Evolutionary conservation across 2,113 vertebrate genomes (phyloP).

Genomic region (Silurus asotus): DNA sequence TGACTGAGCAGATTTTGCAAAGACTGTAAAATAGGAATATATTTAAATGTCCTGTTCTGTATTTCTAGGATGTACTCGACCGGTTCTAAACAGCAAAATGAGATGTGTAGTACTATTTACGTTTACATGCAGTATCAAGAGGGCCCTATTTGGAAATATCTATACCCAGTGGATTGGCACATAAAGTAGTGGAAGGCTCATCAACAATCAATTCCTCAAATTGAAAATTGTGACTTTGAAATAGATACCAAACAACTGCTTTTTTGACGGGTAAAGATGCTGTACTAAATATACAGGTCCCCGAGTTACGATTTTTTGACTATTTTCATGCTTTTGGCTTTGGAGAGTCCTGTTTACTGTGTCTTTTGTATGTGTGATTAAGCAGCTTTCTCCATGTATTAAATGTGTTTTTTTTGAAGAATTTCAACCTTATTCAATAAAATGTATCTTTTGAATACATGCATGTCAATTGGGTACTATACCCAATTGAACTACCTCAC

Average conservation of each 20-base stretch:
- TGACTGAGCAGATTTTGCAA: conserved; percentile 24
- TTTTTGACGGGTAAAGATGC: conserved; percentile 43
- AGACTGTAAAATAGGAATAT: conserved; percentile 30
- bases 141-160: conserved; percentile 36
- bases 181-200: conserved; percentile 41
- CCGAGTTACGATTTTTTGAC: too few species aligned
- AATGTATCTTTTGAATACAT: too few species aligned
- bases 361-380: too few species aligned
- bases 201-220: conserved; percentile 47
- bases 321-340: too few species aligned
- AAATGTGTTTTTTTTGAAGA: too few species aligned
- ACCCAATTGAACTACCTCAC: too few species aligned
- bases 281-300: conserved; percentile 42
- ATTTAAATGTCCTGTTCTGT: conserved; percentile 5
- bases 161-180: conserved; percentile 37
- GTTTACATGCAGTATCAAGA: conserved; percentile 41
- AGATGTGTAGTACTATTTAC: neutral
- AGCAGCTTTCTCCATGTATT: too few species aligned
- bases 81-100: neutral
- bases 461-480: too few species aligned
- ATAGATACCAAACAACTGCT: conserved; percentile 40
- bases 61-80: neutral
- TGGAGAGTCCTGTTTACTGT: too few species aligned
- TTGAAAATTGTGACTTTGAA: conserved; percentile 30
- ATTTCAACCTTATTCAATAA: too few species aligned